Percentiles rank a stretch among this genome's conserved stretches.
phyloP scores from a whole-genome alignment of 2,888 invertebrate genomes.

The Physocephala rufipes region DNA sequence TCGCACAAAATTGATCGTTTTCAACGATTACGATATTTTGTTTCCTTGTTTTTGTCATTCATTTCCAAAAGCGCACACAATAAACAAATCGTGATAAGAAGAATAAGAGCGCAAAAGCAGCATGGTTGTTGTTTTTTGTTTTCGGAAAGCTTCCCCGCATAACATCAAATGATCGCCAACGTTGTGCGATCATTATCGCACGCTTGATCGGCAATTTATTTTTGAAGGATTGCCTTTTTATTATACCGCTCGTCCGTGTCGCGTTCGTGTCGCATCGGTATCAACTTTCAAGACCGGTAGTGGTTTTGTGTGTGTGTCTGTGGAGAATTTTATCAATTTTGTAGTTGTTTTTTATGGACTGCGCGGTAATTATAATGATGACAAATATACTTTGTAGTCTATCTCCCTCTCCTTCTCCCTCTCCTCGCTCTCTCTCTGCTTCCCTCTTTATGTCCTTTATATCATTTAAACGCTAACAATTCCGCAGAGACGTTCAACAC shows the following conservation, averaged over 20 bases:
- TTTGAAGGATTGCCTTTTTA: slow-evolving; percentile 34
- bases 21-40: slow-evolving; percentile 24
- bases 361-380: slow-evolving; percentile 50
- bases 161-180: slow-evolving; percentile 31
- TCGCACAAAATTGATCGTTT: slow-evolving; percentile 12
- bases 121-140: no score
- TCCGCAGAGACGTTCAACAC: background rate
- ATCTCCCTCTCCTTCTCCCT: background rate
- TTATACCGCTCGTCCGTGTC: slow-evolving; percentile 16
- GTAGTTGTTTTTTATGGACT: slow-evolving; percentile 36
- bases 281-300: slow-evolving; percentile 57
- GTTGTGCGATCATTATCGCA: slow-evolving; percentile 41
- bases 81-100: slow-evolving; percentile 11
- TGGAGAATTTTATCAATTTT: slow-evolving; percentile 25
- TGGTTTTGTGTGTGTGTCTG: slow-evolving; percentile 39
- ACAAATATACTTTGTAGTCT: background rate
- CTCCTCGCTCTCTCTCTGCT: background rate
- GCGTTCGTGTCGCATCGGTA: slow-evolving; percentile 36
- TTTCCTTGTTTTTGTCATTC: no score
- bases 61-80: slow-evolving; percentile 11
- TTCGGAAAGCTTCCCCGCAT: background rate
- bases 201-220: slow-evolving; percentile 40
- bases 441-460: background rate
- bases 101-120: slow-evolving; percentile 3
- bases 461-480: background rate